Conservation (phyloP, 1,140 invertebrate species). For the Cotesia chilonis region DNA sequence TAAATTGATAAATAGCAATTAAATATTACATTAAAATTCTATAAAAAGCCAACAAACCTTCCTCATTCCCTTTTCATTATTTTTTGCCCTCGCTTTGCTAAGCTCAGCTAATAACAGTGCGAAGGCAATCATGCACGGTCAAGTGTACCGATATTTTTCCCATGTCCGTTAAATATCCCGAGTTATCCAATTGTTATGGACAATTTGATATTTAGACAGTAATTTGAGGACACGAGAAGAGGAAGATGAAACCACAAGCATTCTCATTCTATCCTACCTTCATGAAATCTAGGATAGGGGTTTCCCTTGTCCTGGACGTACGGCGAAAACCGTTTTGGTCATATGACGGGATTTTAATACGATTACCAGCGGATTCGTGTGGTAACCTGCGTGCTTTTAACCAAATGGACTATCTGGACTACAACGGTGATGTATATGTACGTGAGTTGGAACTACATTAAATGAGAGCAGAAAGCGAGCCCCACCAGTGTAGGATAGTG, state of each 20-base stretch:
- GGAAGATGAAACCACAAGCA: constrained; percentile 25
- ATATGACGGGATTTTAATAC: constrained; percentile 27
- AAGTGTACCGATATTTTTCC: background rate
- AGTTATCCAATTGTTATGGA: constrained; percentile 16
- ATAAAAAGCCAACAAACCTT: too few relatives aligned
- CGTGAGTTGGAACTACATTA: too few relatives aligned
- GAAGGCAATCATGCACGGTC: too few relatives aligned
- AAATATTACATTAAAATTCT: background rate
- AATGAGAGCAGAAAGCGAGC: too few relatives aligned
- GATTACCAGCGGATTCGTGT: constrained; percentile 28
- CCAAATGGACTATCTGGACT: constrained; percentile 30
- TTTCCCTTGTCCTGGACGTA: background rate
- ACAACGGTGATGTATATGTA: too few relatives aligned
- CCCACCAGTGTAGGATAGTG: too few relatives aligned
- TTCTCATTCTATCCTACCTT: constrained; percentile 19
- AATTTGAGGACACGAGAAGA: constrained; percentile 3
- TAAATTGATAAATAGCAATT: too few relatives aligned
- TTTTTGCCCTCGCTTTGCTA: too few relatives aligned
- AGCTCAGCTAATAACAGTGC: too few relatives aligned
- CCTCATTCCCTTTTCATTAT: too few relatives aligned
- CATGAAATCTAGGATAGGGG: too few relatives aligned
- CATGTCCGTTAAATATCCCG: background rate
- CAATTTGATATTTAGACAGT: constrained; percentile 25
- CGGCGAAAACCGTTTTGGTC: constrained; percentile 20
- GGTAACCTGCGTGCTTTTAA: constrained; percentile 31